Evolutionary conservation across 2,888 invertebrate species (phyloP).

Genomic region (Melikaiella ostensackeni): DNA sequence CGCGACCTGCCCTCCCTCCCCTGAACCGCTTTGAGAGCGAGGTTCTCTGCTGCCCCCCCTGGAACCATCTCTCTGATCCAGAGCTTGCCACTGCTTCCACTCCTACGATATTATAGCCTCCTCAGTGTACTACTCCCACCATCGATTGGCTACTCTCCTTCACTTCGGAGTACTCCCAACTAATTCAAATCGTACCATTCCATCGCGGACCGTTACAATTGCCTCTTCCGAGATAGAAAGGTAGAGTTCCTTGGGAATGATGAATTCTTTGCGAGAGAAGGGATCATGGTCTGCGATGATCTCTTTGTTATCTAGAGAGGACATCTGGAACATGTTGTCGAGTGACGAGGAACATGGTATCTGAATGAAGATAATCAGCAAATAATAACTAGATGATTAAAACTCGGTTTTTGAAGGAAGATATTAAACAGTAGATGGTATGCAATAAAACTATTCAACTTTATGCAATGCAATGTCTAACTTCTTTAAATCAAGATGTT

Average conservation of each 20-base stretch:
- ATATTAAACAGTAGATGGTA: background rate
- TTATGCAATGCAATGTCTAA: no score
- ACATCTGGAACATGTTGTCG: no score
- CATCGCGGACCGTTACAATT: conserved; percentile 28
- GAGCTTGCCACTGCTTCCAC: conserved; percentile 32
- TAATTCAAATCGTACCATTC: conserved; percentile 33
- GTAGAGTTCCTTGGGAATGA: conserved; percentile 29
- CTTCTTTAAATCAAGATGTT: no score
- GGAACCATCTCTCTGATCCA: conserved; percentile 35
- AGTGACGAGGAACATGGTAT: conserved; percentile 6
- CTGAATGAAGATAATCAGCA: no score
- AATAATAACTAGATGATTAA: no score
- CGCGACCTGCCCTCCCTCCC: conserved; percentile 72
- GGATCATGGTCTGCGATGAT: background rate
- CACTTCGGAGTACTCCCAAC: conserved; percentile 40
- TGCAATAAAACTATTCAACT: background rate
- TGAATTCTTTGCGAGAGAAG: background rate
- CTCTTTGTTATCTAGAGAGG: no score
- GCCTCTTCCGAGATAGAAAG: conserved; percentile 13
- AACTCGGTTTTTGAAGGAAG: no score
- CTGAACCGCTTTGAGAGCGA: conserved; percentile 33
- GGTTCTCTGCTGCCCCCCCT: conserved; percentile 36
- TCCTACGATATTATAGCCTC: conserved; percentile 28
- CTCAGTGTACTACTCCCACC: conserved; percentile 18
- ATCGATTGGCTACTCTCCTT: conserved; percentile 48